phyloP scores from a whole-genome alignment of 2,888 invertebrate species.

The Myopa tessellatipennis region DNA sequence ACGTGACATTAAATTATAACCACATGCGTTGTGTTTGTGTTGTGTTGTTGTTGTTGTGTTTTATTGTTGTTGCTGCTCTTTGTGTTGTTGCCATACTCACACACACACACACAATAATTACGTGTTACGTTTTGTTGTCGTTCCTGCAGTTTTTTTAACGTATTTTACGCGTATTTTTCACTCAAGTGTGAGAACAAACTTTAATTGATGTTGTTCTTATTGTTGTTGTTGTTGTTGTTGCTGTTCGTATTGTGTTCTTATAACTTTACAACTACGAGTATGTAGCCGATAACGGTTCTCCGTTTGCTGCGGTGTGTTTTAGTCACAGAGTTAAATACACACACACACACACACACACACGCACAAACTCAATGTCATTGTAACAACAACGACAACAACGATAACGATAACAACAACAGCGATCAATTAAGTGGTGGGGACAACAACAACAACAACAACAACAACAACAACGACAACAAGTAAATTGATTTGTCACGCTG shows the following conservation, averaged over 20 bases:
- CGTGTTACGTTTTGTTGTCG: neutral
- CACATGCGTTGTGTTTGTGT: neutral
- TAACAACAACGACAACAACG: slow-evolving; percentile 7
- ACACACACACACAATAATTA: neutral
- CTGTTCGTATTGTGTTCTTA: neutral
- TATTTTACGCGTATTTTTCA: slow-evolving; percentile 7
- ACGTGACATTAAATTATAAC: slow-evolving; percentile 24
- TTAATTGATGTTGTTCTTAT: slow-evolving; percentile 3
- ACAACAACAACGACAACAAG: slow-evolving; percentile 33
- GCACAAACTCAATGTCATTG: neutral
- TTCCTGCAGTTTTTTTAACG: neutral
- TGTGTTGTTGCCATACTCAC: neutral
- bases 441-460: slow-evolving; percentile 19
- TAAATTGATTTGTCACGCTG: slow-evolving; percentile 58
- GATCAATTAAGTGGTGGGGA: slow-evolving; percentile 1
- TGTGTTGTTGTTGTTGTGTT: neutral
- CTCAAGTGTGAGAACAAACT: slow-evolving; percentile 22
- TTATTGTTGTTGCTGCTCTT: neutral
- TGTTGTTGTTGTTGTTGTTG: slow-evolving; percentile 1
- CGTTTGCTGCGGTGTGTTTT: neutral
- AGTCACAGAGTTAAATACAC: no score
- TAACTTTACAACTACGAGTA: neutral
- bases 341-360: neutral
- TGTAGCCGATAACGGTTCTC: slow-evolving; percentile 13
- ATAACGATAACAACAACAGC: slow-evolving; percentile 27